A percentile compares a stretch with the other conserved stretches of the same genome.
Conservation (phyloP, 2,113 vertebrate species). For the Gadus chalcogrammus region DNA sequence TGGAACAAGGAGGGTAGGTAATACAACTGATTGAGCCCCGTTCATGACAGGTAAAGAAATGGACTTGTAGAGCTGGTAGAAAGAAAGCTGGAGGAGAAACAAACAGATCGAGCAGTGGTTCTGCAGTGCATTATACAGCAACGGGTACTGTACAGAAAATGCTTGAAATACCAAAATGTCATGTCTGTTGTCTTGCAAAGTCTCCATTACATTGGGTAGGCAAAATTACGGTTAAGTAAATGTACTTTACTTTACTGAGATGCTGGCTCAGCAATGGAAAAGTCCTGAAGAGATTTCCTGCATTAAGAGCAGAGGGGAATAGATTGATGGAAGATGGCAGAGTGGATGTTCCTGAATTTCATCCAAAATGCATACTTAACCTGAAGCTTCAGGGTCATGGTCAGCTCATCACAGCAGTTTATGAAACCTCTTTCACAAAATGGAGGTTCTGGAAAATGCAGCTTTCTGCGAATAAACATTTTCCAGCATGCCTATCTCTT, state of each 20-base stretch:
- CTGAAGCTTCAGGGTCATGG: conserved; percentile 18
- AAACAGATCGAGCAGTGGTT: not conserved
- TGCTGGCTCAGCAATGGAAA: conserved; percentile 28
- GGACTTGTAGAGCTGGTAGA: not conserved
- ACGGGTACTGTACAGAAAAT: conserved; percentile 20
- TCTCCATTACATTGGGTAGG: conserved; percentile 8
- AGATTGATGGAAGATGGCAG: conserved; percentile 20
- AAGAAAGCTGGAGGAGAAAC: conserved; percentile 5
- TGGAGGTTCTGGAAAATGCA: conserved; percentile 4
- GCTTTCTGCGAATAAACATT: conserved; percentile 13
- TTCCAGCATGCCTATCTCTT: not conserved
- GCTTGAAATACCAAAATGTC: conserved; percentile 21
- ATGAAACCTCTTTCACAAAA: conserved; percentile 15
- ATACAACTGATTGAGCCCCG: not conserved
- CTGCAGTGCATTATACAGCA: conserved; percentile 24
- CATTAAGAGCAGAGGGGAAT: conserved; percentile 26
- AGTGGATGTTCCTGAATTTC: conserved; percentile 16
- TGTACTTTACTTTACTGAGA: conserved; percentile 22
- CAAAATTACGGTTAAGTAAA: not conserved
- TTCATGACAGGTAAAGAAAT: not conserved
- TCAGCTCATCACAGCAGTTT: conserved; percentile 22
- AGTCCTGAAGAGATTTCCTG: conserved; percentile 28
- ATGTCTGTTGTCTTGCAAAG: conserved; percentile 26
- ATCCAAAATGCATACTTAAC: conserved; percentile 17
- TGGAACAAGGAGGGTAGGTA: conserved; percentile 5